Percentiles rank a stretch among this genome's conserved stretches.
Conservation (phyloP, 2,113 vertebrate genomes). For the Steatornis caripensis region DNA sequence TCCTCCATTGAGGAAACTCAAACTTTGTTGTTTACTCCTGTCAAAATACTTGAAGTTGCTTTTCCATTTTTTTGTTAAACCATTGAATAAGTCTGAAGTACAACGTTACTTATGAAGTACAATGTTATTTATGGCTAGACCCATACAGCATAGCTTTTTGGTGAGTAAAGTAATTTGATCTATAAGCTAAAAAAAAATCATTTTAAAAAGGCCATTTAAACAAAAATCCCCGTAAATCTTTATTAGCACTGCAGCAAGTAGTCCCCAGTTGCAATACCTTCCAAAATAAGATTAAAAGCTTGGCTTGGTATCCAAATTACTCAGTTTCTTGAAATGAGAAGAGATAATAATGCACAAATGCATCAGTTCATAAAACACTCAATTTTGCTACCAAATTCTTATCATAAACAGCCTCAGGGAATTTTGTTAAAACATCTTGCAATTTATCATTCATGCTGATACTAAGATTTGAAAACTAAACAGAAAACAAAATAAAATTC, state of each 20-base stretch:
- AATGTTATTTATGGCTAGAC: neutral
- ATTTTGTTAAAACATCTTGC: neutral
- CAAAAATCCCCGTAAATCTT: neutral
- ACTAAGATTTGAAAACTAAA: slow-evolving; percentile 1
- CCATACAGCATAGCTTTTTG: neutral
- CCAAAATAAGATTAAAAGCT: slow-evolving; percentile 24
- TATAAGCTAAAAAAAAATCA: neutral
- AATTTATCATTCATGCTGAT: neutral
- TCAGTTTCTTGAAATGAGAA: slow-evolving; percentile 23
- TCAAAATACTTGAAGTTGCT: neutral
- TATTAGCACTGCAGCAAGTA: neutral
- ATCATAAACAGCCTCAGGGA: neutral
- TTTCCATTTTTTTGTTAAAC: neutral
- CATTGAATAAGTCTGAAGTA: neutral
- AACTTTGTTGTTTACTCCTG: neutral
- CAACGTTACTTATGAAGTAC: neutral
- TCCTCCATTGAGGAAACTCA: neutral
- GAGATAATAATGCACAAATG: neutral
- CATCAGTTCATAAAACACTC: neutral
- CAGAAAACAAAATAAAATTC: neutral
- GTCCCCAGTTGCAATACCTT: neutral
- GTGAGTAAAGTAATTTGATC: neutral
- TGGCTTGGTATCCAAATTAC: neutral
- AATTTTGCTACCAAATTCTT: neutral
- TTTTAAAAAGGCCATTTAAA: neutral